Conservation (phyloP, 2,113 vertebrate species). For the Tylochromis polylepis region DNA sequence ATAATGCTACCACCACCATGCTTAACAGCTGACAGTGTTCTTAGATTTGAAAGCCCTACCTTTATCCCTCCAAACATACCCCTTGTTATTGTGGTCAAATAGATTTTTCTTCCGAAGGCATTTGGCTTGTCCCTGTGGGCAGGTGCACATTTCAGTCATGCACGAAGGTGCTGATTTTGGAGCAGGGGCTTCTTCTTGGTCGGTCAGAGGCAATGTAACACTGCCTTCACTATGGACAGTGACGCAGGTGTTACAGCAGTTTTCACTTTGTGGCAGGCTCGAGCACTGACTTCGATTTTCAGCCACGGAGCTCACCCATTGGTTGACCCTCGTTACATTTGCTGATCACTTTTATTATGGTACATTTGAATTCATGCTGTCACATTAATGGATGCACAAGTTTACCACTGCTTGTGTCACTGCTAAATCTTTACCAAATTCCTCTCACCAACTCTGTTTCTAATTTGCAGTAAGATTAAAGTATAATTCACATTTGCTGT, state of each 20-base stretch:
- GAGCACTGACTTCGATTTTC: neutral
- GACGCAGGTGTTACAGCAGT: neutral
- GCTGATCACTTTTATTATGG: neutral
- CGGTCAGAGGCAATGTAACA: neutral
- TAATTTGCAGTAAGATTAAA: neutral
- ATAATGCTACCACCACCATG: too few species aligned
- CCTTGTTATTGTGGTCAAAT: neutral
- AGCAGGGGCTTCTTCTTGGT: too few species aligned
- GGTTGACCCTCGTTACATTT: accelerated
- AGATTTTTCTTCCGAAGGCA: neutral
- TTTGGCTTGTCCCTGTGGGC: neutral
- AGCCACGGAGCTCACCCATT: neutral
- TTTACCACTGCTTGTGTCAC: neutral
- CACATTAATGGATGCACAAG: neutral
- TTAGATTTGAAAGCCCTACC: neutral
- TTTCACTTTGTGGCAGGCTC: neutral
- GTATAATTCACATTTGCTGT: neutral
- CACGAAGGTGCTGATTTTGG: neutral
- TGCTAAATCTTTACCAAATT: neutral
- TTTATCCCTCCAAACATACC: neutral
- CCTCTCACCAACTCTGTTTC: neutral
- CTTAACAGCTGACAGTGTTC: neutral
- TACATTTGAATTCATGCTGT: neutral
- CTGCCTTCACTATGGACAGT: neutral
- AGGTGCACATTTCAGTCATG: neutral